These are phyloP conservation scores for Mastomys natalensis DNA, from an alignment of 2,113 vertebrate species.

Conservation along the genomic window DNA sequence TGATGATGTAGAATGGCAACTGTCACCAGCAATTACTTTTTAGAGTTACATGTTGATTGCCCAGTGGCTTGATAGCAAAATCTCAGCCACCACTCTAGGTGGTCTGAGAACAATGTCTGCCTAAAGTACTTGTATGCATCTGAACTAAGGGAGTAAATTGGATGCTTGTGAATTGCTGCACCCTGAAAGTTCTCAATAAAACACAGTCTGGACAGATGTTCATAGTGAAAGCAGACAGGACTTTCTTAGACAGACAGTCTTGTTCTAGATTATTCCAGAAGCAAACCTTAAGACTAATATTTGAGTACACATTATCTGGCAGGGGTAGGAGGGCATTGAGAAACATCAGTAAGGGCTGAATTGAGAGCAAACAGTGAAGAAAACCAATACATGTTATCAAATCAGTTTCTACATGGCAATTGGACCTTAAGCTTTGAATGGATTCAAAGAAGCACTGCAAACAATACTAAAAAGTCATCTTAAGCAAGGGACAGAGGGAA, in stretches of 20 bases:
- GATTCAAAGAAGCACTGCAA: background rate
- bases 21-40: background rate
- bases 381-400: background rate
- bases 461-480: background rate
- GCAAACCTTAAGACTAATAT: background rate
- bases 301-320: background rate
- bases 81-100: background rate
- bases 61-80: background rate
- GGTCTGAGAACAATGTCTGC: background rate
- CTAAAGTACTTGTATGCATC: no score
- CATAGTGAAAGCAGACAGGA: background rate
- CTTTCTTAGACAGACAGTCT: background rate
- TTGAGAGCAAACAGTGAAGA: background rate
- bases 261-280: background rate
- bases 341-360: background rate
- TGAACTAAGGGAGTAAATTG: background rate
- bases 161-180: background rate
- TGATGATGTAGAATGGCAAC: conserved; percentile 16
- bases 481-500: background rate
- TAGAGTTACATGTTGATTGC: conserved; percentile 42
- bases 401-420: background rate
- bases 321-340: background rate
- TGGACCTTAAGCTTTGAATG: background rate
- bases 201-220: background rate
- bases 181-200: background rate